A percentile compares a stretch with the other conserved stretches of the same genome.
These are phyloP conservation scores for Ips typographus DNA, from an alignment of 1,140 invertebrate species.

Conservation along the genomic window DNA sequence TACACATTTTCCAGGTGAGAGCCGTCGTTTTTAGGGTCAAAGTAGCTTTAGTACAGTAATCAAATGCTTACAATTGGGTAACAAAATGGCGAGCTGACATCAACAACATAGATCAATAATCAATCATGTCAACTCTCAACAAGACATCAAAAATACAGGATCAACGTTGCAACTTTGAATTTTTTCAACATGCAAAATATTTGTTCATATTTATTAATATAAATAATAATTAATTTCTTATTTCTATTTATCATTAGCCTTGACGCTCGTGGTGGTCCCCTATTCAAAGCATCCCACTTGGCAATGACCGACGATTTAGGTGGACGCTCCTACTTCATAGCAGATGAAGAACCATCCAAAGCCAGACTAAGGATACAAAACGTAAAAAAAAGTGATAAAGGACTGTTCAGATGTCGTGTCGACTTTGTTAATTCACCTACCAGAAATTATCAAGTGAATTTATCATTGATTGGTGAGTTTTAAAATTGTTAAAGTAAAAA, in stretches of 20 bases:
- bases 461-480: slow-evolving; percentile 77
- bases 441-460: slow-evolving; percentile 78
- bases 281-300: slow-evolving; percentile 66
- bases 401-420: slow-evolving; percentile 78
- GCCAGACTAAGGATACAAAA: slow-evolving; percentile 73
- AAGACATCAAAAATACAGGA: too few relatives aligned
- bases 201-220: too few relatives aligned
- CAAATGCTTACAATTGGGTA: too few relatives aligned
- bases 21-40: too few relatives aligned
- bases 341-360: slow-evolving; percentile 64
- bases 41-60: too few relatives aligned
- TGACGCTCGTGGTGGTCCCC: slow-evolving; percentile 70
- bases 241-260: slow-evolving; percentile 57
- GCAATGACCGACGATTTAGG: slow-evolving; percentile 75
- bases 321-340: slow-evolving; percentile 71
- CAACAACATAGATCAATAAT: too few relatives aligned
- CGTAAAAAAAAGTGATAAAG: slow-evolving; percentile 72
- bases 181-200: too few relatives aligned
- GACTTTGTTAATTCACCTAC: slow-evolving; percentile 86
- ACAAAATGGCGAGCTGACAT: too few relatives aligned
- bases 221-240: too few relatives aligned
- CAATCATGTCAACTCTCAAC: too few relatives aligned
- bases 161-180: too few relatives aligned
- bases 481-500: slow-evolving; percentile 36
- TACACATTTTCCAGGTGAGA: too few relatives aligned